Conservation (phyloP, 2,797 vertebrate genomes). For the Neomorphus geoffroyi region DNA sequence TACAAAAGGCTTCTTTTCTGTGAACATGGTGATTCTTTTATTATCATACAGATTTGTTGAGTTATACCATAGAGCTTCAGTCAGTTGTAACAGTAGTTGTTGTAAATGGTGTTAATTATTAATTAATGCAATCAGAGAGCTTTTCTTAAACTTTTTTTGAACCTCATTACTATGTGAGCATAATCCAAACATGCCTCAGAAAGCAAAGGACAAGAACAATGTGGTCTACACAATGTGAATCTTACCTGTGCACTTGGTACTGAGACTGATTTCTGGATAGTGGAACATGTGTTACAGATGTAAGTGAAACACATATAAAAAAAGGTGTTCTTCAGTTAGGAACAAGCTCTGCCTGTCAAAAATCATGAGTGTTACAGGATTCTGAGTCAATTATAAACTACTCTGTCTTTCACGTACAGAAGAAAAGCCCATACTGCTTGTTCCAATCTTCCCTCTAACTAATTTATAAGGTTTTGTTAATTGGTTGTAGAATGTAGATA, state of each 20-base stretch:
- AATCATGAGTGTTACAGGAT: conserved; percentile 43
- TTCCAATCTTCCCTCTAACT: conserved; percentile 16
- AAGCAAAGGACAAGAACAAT: neutral
- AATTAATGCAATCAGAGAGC: conserved; percentile 9
- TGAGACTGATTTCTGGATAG: conserved; percentile 46
- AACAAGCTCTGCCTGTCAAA: conserved; percentile 54
- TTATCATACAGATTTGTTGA: neutral
- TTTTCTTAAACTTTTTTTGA: conserved; percentile 25
- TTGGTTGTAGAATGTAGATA: neutral
- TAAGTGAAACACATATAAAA: conserved; percentile 45
- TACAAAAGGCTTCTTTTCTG: neutral
- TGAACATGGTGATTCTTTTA: neutral
- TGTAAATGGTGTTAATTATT: neutral
- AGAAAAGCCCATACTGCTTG: neutral
- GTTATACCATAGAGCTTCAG: neutral
- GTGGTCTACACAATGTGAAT: neutral
- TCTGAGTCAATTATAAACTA: conserved; percentile 48
- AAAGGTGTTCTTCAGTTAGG: conserved; percentile 49
- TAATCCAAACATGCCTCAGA: neutral
- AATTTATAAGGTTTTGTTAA: conserved; percentile 40
- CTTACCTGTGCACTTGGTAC: conserved; percentile 3
- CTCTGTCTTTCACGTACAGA: neutral
- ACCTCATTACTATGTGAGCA: neutral
- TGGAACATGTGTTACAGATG: conserved; percentile 44
- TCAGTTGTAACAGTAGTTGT: neutral